Evolutionary conservation across 2,888 invertebrate species (phyloP).

Genomic region (Hyposoter dolosus): DNA sequence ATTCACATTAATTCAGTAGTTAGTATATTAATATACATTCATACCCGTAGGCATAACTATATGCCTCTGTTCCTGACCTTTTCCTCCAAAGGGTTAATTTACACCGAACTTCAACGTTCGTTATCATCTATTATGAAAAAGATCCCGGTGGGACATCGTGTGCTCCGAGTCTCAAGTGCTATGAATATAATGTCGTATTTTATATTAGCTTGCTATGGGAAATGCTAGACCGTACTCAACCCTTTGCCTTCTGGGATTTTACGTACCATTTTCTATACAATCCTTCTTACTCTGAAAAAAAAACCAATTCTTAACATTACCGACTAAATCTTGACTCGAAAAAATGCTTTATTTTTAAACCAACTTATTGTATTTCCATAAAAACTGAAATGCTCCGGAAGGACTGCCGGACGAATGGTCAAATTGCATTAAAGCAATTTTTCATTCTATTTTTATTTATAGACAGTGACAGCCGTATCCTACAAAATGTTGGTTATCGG

Average conservation of each 20-base stretch:
- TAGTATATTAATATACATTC: conserved; percentile 8
- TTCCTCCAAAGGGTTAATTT: conserved; percentile 62
- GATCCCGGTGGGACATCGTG: conserved; percentile 57
- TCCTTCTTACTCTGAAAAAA: not conserved
- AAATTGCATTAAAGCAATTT: not conserved
- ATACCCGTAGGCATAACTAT: conserved; percentile 21
- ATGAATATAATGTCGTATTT: conserved; percentile 12
- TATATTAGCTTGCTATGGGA: not conserved
- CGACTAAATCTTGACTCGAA: not conserved
- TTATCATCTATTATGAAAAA: conserved; percentile 73
- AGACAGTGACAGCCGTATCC: no score
- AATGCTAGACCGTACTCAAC: not conserved
- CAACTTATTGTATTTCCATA: not conserved
- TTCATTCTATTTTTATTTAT: not conserved
- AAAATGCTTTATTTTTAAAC: not conserved
- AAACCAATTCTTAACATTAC: not conserved
- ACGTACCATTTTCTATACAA: not conserved
- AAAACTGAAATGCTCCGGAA: not conserved
- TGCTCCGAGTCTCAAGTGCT: conserved; percentile 31
- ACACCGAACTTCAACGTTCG: conserved; percentile 61
- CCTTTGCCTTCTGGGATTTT: not conserved
- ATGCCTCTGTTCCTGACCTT: conserved; percentile 50
- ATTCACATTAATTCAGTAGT: not conserved
- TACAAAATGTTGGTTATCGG: no score
- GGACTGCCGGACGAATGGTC: not conserved